Conservation (phyloP, 2,797 vertebrate genomes). For the Periparus ater region DNA sequence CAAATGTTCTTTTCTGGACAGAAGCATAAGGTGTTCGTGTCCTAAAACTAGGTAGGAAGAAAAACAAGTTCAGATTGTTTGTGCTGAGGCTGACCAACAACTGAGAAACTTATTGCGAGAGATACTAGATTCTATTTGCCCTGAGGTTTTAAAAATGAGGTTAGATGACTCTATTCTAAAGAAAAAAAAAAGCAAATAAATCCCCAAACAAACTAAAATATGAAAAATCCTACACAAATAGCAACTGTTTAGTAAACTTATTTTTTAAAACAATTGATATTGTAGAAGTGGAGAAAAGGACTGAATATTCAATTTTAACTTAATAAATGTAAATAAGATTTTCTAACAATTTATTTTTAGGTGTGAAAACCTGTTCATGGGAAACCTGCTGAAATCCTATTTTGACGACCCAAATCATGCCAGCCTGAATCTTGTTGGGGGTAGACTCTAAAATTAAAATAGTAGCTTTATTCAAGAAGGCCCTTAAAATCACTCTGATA, state of each 20-base stretch:
- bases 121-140: neutral
- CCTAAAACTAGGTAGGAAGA: neutral
- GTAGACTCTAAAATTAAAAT: neutral
- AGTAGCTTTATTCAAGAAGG: neutral
- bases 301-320: neutral
- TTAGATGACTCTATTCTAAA: neutral
- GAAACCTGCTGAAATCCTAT: neutral
- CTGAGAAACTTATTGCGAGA: neutral
- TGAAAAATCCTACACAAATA: neutral
- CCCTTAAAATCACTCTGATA: neutral
- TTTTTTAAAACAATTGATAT: neutral
- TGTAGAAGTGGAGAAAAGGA: neutral
- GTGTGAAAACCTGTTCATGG: neutral
- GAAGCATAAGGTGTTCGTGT: neutral
- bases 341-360: neutral
- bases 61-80: neutral
- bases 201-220: neutral
- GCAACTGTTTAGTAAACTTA: neutral
- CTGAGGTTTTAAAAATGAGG: neutral
- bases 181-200: neutral
- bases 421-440: neutral
- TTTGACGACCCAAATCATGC: neutral
- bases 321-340: neutral
- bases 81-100: neutral
- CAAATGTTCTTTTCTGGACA: neutral